phyloP scores from a whole-genome alignment of 2,888 invertebrate genomes.

The Macrophya annulata region DNA sequence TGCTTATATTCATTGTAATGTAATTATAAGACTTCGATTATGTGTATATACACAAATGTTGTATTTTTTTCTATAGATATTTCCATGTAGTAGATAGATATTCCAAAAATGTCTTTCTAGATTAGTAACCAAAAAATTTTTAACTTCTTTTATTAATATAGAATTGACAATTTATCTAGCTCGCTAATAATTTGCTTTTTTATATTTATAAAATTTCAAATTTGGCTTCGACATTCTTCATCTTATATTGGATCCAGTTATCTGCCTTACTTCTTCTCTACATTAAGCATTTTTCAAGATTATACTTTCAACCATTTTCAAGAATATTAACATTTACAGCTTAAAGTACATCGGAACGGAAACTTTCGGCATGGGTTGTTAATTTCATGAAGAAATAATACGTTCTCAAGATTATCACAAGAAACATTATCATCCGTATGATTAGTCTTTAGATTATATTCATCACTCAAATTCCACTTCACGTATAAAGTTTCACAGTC shows the following conservation, averaged over 20 bases:
- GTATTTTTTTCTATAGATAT: slow-evolving; percentile 43
- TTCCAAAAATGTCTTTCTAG: slow-evolving; percentile 18
- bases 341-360: neutral
- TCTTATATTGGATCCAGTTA: neutral
- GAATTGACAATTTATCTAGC: neutral
- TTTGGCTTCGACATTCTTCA: neutral
- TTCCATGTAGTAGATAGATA: slow-evolving; percentile 38
- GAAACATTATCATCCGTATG: neutral
- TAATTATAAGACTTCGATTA: slow-evolving; percentile 39
- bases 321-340: no score
- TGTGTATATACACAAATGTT: slow-evolving; percentile 12
- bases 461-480: neutral
- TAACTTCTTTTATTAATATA: neutral
- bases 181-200: neutral
- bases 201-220: neutral
- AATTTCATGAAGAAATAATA: neutral
- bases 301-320: neutral
- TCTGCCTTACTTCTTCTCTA: neutral
- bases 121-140: neutral
- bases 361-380: neutral
- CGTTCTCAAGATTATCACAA: neutral
- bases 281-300: no score
- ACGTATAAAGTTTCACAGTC: neutral
- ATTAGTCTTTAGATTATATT: neutral
- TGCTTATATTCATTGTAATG: slow-evolving; percentile 41